Conservation (phyloP, 2,888 invertebrate species). For the Drosophila eohydei region DNA sequence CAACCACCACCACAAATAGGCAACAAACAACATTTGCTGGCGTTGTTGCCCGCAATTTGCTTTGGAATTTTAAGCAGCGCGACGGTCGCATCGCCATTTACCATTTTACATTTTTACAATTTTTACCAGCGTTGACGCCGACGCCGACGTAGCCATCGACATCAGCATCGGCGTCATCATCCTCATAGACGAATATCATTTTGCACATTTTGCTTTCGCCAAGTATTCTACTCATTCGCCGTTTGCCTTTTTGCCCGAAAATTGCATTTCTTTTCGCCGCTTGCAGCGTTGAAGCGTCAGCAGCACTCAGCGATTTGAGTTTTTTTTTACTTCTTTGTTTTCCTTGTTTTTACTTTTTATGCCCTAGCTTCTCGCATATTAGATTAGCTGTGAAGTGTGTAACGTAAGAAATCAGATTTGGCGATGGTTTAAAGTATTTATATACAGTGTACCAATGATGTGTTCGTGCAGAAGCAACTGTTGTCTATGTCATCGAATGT, state of each 20-base stretch:
- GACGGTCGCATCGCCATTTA: constrained; percentile 61
- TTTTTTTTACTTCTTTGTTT: constrained; percentile 13
- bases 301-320: constrained; percentile 48
- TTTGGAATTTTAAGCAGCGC: constrained; percentile 82
- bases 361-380: not conserved
- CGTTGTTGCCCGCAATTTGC: constrained; percentile 76
- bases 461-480: not conserved
- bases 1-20: constrained; percentile 54
- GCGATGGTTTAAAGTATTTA: not conserved
- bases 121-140: constrained; percentile 28
- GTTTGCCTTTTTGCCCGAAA: constrained; percentile 50
- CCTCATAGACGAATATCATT: constrained; percentile 66
- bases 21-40: constrained; percentile 47
- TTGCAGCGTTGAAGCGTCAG: constrained; percentile 68
- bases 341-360: constrained; percentile 6
- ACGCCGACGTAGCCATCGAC: constrained; percentile 13
- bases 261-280: constrained; percentile 70
- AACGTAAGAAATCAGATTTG: not conserved
- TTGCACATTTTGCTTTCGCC: constrained; percentile 45
- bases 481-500: not conserved
- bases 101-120: constrained; percentile 57
- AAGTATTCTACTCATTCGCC: constrained; percentile 32
- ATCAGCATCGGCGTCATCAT: constrained; percentile 23
- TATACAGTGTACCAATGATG: not conserved
- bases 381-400: not conserved